Evolutionary conservation across 2,888 invertebrate genomes (phyloP).

Genomic region (Metallyticus violacea): DNA sequence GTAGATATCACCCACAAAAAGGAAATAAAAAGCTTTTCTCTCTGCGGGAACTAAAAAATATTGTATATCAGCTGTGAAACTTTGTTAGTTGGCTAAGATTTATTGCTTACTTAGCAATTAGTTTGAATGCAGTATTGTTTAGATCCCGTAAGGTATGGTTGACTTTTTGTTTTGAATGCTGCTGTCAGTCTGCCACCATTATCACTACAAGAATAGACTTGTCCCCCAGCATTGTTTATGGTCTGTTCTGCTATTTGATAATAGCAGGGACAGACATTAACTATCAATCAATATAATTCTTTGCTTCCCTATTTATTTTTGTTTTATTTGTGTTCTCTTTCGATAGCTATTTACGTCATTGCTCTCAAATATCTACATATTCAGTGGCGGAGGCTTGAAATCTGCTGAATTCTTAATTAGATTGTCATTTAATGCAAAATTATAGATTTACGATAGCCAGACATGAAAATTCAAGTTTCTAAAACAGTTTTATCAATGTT

Average conservation of each 20-base stretch:
- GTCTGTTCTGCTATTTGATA: not conserved
- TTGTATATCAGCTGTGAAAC: not conserved
- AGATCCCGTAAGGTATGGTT: not conserved
- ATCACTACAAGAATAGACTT: not conserved
- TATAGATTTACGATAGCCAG: no score
- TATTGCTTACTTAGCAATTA: not conserved
- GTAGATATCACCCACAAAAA: not conserved
- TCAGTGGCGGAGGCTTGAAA: no score
- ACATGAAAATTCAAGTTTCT: no score
- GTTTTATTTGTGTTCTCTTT: not conserved
- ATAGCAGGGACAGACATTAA: no score
- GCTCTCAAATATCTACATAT: no score
- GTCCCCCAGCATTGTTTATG: not conserved
- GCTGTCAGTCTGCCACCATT: not conserved
- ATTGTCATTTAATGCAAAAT: no score
- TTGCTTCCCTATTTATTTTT: not conserved
- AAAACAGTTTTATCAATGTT: no score
- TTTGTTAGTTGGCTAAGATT: not conserved
- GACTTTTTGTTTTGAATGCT: not conserved
- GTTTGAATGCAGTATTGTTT: not conserved
- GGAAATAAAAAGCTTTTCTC: not conserved
- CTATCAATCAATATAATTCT: not conserved
- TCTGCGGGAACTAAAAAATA: not conserved
- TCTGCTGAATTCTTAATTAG: no score
- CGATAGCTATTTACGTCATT: no score